Percentiles rank a stretch among this genome's conserved stretches.
Conservation (phyloP, 2,113 vertebrate species). For the Polypterus bichir region DNA sequence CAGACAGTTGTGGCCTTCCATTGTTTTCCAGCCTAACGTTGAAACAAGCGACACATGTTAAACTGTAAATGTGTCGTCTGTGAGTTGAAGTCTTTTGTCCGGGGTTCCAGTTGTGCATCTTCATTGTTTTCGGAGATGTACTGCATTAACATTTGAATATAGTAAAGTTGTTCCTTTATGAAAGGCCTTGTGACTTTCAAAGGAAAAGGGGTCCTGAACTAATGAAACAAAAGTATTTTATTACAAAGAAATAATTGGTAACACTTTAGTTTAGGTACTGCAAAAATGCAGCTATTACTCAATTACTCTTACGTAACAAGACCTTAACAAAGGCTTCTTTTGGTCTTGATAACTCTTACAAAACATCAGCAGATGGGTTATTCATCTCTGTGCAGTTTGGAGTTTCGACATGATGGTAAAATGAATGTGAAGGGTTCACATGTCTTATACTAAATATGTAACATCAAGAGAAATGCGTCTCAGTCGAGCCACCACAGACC, state of each 20-base stretch:
- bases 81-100: slow-evolving; percentile 49
- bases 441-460: too few relatives aligned
- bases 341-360: too few relatives aligned
- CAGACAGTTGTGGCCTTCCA: slow-evolving; percentile 40
- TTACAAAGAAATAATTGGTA: neutral
- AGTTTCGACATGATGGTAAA: too few relatives aligned
- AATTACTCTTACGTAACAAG: too few relatives aligned
- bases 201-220: slow-evolving; percentile 17
- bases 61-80: slow-evolving; percentile 55
- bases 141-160: slow-evolving; percentile 66
- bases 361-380: too few relatives aligned
- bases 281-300: neutral
- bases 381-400: too few relatives aligned
- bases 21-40: slow-evolving; percentile 34
- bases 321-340: too few relatives aligned
- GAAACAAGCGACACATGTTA: slow-evolving; percentile 55
- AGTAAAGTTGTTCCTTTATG: slow-evolving; percentile 33
- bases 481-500: too few relatives aligned
- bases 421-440: too few relatives aligned
- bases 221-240: neutral
- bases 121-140: slow-evolving; percentile 52
- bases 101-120: slow-evolving; percentile 26
- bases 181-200: slow-evolving; percentile 34
- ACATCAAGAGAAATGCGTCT: too few relatives aligned
- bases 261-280: neutral